A percentile compares a stretch with the other conserved stretches of the same genome.
Evolutionary conservation across 1,140 invertebrate species (phyloP).

Genomic region (Vanessa atalanta): DNA sequence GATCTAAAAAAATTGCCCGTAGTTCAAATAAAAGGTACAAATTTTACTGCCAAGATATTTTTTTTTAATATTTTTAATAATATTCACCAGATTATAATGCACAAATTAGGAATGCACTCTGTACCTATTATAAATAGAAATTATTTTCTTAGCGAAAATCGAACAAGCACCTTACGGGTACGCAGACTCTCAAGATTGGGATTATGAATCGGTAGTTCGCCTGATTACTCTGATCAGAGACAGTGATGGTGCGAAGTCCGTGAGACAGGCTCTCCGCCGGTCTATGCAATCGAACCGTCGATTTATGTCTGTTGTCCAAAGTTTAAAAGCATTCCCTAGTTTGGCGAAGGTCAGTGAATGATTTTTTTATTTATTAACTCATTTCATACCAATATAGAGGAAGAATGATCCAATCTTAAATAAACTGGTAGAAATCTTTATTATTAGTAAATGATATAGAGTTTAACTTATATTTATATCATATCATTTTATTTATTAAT

Average conservation of each 20-base stretch:
- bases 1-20: conserved; percentile 45
- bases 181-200: conserved; percentile 53
- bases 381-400: no score
- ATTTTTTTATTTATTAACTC: no score
- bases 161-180: conserved; percentile 48
- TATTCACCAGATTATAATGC: no score
- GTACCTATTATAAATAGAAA: background rate
- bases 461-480: no score
- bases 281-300: conserved; percentile 41
- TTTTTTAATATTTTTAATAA: no score
- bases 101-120: background rate
- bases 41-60: no score
- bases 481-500: no score
- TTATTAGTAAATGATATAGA: no score
- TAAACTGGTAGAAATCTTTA: no score
- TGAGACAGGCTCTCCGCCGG: conserved; percentile 31
- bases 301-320: conserved; percentile 44
- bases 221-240: conserved; percentile 50
- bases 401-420: no score
- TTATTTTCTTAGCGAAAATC: conserved; percentile 40
- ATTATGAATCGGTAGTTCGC: conserved; percentile 49
- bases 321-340: conserved; percentile 53
- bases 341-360: conserved; percentile 36
- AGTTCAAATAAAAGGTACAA: conserved; percentile 48
- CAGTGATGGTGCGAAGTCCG: conserved; percentile 41